Conservation (phyloP, 1,140 invertebrate species). For the Lasioglossum baleicum region DNA sequence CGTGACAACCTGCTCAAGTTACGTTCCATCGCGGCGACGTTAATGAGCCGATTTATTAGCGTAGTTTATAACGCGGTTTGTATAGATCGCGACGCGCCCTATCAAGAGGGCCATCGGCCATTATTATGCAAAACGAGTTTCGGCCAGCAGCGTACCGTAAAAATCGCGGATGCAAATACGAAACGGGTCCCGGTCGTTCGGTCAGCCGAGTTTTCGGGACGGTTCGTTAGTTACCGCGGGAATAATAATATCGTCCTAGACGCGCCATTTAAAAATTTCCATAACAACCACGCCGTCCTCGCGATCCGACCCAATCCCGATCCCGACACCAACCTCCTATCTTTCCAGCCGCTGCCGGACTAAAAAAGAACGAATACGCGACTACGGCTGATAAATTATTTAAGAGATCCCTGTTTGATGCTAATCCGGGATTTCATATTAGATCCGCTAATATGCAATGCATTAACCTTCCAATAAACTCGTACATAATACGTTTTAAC, state of each 20-base stretch:
- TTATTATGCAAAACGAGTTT: conserved; percentile 53
- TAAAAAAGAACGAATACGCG: not conserved
- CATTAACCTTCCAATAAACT: not conserved
- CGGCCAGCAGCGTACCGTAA: conserved; percentile 17
- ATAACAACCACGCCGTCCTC: conserved; percentile 23
- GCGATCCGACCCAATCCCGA: no score
- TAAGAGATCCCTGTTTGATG: not conserved
- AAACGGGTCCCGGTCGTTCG: not conserved
- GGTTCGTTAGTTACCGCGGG: conserved; percentile 27
- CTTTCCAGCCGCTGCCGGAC: no score
- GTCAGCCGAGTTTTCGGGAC: conserved; percentile 3
- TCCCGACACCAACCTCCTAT: not conserved
- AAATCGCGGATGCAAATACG: conserved; percentile 44
- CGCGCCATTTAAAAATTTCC: conserved; percentile 23
- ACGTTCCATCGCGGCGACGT: conserved; percentile 37
- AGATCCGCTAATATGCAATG: not conserved
- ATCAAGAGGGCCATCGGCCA: not conserved
- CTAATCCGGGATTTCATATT: not conserved
- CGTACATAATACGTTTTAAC: not conserved
- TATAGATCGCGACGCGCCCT: conserved; percentile 22
- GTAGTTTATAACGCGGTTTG: conserved; percentile 24
- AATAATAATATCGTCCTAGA: conserved; percentile 21
- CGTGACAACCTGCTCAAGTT: conserved; percentile 33
- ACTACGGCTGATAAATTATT: not conserved
- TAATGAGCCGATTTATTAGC: conserved; percentile 61